Evolutionary conservation across 2,888 invertebrate species (phyloP).

Genomic region (Chesias legatella): DNA sequence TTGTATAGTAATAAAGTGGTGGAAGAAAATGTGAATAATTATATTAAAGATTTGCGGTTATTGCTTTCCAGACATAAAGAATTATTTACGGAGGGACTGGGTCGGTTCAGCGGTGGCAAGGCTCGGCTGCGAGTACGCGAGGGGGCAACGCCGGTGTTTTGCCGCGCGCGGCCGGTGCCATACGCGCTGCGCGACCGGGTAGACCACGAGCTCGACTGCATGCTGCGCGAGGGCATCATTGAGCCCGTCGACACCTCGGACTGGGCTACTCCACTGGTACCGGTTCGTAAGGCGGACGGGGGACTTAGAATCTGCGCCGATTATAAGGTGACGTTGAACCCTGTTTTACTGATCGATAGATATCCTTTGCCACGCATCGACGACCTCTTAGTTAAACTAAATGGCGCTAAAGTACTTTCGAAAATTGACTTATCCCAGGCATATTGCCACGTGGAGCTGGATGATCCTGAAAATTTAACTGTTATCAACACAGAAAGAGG

Average conservation of each 20-base stretch:
- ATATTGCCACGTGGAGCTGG: conserved; percentile 24
- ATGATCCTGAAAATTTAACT: conserved; percentile 17
- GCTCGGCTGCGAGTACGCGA: conserved; percentile 23
- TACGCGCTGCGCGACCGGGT: conserved; percentile 17
- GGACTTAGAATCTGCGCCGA: conserved; percentile 16
- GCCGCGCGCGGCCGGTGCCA: conserved; percentile 28
- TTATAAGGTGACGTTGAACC: conserved; percentile 19
- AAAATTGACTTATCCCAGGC: conserved; percentile 27
- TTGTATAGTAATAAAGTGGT: neutral
- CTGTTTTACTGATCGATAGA: conserved; percentile 20
- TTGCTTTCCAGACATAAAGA: conserved; percentile 2
- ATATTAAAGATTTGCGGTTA: neutral
- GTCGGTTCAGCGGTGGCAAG: conserved; percentile 20
- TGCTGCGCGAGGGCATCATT: no score
- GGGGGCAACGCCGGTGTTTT: conserved; percentile 26
- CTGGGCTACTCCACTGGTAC: conserved; percentile 15
- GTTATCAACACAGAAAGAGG: conserved; percentile 24
- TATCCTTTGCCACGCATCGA: conserved; percentile 25
- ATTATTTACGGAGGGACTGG: conserved; percentile 12
- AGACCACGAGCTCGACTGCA: conserved; percentile 15
- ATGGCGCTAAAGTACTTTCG: conserved; percentile 11
- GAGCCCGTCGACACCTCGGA: conserved; percentile 12
- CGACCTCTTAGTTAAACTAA: conserved; percentile 16
- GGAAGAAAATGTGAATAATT: no score
- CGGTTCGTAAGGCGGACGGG: conserved; percentile 13